A percentile compares a stretch with the other conserved stretches of the same genome.
phyloP scores from a whole-genome alignment of 2,797 vertebrate species.

The Trematomus bernacchii region DNA sequence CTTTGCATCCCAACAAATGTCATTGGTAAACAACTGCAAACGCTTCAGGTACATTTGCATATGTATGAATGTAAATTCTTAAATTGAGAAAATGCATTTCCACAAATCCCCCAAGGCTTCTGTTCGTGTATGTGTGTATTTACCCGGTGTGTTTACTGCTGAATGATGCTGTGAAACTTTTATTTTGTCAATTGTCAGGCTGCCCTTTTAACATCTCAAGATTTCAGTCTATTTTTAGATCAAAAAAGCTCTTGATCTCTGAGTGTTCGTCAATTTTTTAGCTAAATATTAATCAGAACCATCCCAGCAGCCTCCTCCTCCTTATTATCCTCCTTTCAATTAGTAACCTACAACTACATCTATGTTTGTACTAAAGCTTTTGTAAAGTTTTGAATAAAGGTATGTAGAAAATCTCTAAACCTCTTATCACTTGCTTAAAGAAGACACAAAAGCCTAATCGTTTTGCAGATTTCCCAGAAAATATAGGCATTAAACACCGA shows the following conservation, averaged over 20 bases:
- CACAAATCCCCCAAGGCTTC: constrained; percentile 26
- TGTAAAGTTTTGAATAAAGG: background rate
- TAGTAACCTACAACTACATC: background rate
- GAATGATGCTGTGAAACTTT: constrained; percentile 39
- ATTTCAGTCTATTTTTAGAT: constrained; percentile 68
- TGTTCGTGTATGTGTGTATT: constrained; percentile 12
- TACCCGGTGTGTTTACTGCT: constrained; percentile 20
- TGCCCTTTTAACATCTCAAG: constrained; percentile 48
- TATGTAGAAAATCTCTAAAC: background rate
- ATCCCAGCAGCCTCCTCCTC: constrained; percentile 25
- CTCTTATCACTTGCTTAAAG: constrained; percentile 1
- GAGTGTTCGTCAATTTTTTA: constrained; percentile 48
- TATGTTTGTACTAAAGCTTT: background rate
- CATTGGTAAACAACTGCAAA: constrained; percentile 39
- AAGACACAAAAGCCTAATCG: background rate
- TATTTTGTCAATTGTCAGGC: constrained; percentile 17
- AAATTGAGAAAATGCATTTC: constrained; percentile 32
- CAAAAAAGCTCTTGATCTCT: constrained; percentile 66
- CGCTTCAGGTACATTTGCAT: constrained; percentile 46
- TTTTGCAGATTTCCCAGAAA: background rate
- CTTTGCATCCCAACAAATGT: constrained; percentile 39
- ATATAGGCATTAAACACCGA: background rate
- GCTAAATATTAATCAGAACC: constrained; percentile 37
- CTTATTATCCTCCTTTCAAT: background rate
- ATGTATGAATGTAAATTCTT: constrained; percentile 49